Base-by-base conservation (phyloP, 2,888 invertebrate genomes). In the Callimorpha dominula region DNA sequence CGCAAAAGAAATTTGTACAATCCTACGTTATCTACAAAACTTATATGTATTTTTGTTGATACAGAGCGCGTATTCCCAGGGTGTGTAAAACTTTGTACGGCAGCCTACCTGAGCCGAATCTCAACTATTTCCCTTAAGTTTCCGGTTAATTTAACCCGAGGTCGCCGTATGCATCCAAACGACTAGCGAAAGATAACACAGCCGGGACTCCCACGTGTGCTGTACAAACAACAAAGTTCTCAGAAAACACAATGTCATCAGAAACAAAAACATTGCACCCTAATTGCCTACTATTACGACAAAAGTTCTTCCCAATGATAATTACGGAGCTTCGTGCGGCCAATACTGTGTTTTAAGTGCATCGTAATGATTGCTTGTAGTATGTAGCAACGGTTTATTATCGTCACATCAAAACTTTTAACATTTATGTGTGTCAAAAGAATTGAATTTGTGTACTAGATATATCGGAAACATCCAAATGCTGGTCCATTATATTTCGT, bases 61-160 rank as follows among this genome's bases (percentile, higher is more conserved):
- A 69, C 62, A 69, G 62, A 75, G 69, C 67, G 54, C 42, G 66
- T 74, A 80, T 77, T 80, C 67, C 67, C 65, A 43, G 42, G 63
- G 63, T 52, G 70, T 73, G 77, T 81, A 71, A 73, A 75, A 78
- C 75, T 81, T 79, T 20, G 89, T 91, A 88, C 90, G 86, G 82
- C 87, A 86, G 83, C 60, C 73, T 83, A 92, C 92, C 91, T 91
- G 92, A 90, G 88, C 87, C 88, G 92, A 93, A 94, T 94, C 90
- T 93, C 90, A 94, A 95, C 92, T 90, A 91, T 92, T 91, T 92
- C 92, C 93, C 91, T 91, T 87, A 89, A 87, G 91, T 94, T 95
- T 94, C 94, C 94, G 94, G 94, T 94, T 94, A 94, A 94, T 94
- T 94, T 94, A 94, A 94, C 92, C 81, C 90, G 89, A 74, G 90